Percentiles rank a stretch among this genome's conserved stretches.
Evolutionary conservation across 2,797 vertebrate species (phyloP).

Genomic region (Darevskia mixta): DNA sequence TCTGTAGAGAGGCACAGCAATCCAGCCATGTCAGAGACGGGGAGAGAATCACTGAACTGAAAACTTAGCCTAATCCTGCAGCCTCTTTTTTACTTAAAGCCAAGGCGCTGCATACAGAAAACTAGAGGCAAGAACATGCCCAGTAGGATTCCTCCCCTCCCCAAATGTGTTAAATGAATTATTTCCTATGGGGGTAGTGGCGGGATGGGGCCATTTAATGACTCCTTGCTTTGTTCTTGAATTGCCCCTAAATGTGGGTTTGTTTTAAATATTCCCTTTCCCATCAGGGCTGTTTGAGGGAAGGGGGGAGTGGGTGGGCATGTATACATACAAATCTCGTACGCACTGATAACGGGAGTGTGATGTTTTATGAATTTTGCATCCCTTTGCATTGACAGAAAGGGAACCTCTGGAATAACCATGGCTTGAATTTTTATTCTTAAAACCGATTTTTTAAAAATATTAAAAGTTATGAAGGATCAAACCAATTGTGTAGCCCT

Average conservation of each 20-base stretch:
- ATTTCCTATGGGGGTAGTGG: not conserved
- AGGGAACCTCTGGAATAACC: slow-evolving; percentile 25
- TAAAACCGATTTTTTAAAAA: slow-evolving; percentile 16
- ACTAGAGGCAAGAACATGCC: not conserved
- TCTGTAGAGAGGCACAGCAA: not conserved
- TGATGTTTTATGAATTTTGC: not conserved
- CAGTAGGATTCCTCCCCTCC: not conserved
- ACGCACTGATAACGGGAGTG: not conserved
- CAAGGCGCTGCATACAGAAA: not conserved
- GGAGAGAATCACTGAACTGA: not conserved
- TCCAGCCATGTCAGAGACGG: too few relatives aligned
- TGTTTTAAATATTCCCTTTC: not conserved
- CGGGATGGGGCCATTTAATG: not conserved
- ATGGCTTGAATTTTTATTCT: slow-evolving; percentile 13
- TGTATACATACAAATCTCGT: not conserved
- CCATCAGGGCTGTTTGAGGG: not conserved
- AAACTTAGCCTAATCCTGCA: slow-evolving; percentile 26
- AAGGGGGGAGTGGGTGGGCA: not conserved
- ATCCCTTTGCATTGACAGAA: not conserved
- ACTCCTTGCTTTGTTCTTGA: not conserved
- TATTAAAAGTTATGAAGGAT: slow-evolving; percentile 39
- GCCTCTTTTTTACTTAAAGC: not conserved
- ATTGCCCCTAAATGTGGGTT: not conserved
- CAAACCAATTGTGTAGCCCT: not conserved
- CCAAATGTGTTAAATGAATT: not conserved